Conservation (phyloP, 2,888 invertebrate genomes). For the Sphecodes monilicornis region DNA sequence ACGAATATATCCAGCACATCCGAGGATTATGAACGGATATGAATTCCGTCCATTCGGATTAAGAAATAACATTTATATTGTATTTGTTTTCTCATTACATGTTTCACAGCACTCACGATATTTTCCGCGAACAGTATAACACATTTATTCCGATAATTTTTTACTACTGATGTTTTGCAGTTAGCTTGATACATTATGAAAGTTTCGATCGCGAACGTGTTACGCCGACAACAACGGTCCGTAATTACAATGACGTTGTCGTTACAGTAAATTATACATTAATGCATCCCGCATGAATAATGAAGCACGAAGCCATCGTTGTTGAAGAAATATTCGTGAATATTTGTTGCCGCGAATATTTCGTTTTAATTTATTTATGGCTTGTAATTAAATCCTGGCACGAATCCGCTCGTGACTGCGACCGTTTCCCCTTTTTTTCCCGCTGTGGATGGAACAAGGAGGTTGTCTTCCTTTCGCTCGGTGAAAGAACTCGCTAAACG, state of each 20-base stretch:
- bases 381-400: constrained; percentile 48
- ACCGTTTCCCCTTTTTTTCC: constrained; percentile 18
- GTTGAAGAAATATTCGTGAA: constrained; percentile 15
- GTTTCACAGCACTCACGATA: not conserved
- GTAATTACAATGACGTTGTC: constrained; percentile 3
- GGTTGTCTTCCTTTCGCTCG: constrained; percentile 28
- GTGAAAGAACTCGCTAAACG: constrained; percentile 45
- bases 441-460: constrained; percentile 25
- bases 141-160: not conserved
- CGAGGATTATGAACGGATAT: not conserved
- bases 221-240: not conserved
- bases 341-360: not conserved
- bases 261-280: constrained; percentile 8
- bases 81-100: not conserved
- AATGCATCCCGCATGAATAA: constrained; percentile 11
- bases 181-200: not conserved
- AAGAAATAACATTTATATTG: not conserved
- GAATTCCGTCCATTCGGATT: too few species aligned
- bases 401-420: constrained; percentile 33
- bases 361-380: constrained; percentile 52
- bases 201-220: not conserved
- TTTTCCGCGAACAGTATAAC: not conserved
- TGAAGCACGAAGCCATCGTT: not conserved
- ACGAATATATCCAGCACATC: not conserved
- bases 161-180: not conserved